phyloP scores from a whole-genome alignment of 2,888 invertebrate species.

The Drosophila niveifrons region DNA sequence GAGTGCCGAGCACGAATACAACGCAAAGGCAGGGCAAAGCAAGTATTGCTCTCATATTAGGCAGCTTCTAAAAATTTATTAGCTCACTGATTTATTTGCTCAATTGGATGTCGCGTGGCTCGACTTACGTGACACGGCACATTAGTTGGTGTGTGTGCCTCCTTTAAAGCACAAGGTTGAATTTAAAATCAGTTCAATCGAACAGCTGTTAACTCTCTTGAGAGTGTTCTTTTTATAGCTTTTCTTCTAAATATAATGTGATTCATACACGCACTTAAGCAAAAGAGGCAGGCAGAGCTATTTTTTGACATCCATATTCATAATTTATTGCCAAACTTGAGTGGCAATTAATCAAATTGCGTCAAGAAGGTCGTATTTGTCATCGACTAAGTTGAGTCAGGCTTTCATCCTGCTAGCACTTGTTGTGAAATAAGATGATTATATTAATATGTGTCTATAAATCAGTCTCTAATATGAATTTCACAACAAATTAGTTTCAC shows the following conservation, averaged over 20 bases:
- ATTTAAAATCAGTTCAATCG: constrained; percentile 6
- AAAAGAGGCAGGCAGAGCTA: constrained; percentile 9
- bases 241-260: constrained; percentile 4
- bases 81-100: constrained; percentile 69
- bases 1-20: neutral
- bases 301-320: constrained; percentile 10
- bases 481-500: neutral
- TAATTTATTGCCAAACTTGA: constrained; percentile 19
- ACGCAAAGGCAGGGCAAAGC: too few species aligned
- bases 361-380: constrained; percentile 4
- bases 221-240: neutral
- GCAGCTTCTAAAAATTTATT: constrained; percentile 60
- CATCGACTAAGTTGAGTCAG: constrained; percentile 3
- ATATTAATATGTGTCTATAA: neutral
- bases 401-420: neutral
- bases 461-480: neutral
- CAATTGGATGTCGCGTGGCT: constrained; percentile 50
- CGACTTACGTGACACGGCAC: constrained; percentile 18
- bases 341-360: constrained; percentile 38
- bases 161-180: neutral
- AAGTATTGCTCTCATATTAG: constrained; percentile 17
- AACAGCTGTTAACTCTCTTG: constrained; percentile 9
- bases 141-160: neutral
- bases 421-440: neutral
- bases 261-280: constrained; percentile 10